phyloP scores from a whole-genome alignment of 2,888 invertebrate genomes.

The Drosophila recens region DNA sequence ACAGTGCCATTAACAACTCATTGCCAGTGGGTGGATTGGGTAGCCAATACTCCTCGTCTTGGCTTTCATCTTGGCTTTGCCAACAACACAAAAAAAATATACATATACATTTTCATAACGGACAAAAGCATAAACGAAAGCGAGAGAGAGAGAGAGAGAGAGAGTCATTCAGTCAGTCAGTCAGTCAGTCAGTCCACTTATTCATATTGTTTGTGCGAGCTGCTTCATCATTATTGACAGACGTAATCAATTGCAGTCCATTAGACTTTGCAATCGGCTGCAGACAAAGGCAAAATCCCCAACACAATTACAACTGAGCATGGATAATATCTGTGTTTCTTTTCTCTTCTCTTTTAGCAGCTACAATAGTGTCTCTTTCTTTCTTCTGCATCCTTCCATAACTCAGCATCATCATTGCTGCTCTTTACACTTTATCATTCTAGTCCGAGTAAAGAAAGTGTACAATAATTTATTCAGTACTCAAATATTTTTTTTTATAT shows the following conservation, averaged over 20 bases:
- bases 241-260: conserved; percentile 83
- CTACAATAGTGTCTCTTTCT: background rate
- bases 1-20: conserved; percentile 61
- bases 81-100: conserved; percentile 3
- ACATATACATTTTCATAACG: conserved; percentile 60
- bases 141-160: background rate
- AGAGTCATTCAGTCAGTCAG: conserved; percentile 26
- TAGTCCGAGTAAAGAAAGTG: background rate
- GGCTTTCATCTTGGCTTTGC: background rate
- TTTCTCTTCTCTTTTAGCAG: background rate
- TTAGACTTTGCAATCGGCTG: conserved; percentile 73
- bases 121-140: background rate
- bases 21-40: conserved; percentile 44
- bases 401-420: background rate
- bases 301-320: conserved; percentile 23
- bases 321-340: conserved; percentile 24
- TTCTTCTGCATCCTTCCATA: background rate
- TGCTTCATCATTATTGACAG: conserved; percentile 70
- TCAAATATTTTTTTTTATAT: background rate
- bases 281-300: conserved; percentile 43
- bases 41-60: background rate
- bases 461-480: conserved; percentile 4
- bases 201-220: conserved; percentile 56
- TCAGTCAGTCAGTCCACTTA: conserved; percentile 50
- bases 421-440: conserved; percentile 5